phyloP scores from a whole-genome alignment of 2,797 vertebrate species.

The Gymnothorax reevesii region DNA sequence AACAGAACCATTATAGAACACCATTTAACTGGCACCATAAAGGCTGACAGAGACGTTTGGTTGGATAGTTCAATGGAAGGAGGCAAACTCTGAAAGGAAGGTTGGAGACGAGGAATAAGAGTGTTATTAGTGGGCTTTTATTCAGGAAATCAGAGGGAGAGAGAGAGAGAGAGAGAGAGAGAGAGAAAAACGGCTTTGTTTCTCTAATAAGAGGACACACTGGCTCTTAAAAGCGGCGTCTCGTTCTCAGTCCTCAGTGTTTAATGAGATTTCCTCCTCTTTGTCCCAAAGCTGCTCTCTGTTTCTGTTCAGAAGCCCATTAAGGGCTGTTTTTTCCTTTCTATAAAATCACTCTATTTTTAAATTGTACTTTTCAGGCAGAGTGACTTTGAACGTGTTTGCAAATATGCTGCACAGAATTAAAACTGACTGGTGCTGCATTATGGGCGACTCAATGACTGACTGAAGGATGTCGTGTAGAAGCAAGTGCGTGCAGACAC shows the following conservation, averaged over 20 bases:
- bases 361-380: not conserved
- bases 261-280: not conserved
- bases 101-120: not conserved
- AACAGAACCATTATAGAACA: too few species aligned
- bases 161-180: too few species aligned
- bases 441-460: not conserved
- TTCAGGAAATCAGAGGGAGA: not conserved
- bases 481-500: not conserved
- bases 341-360: not conserved
- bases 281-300: too few species aligned
- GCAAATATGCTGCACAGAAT: not conserved
- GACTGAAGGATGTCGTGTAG: not conserved
- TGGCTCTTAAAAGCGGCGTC: not conserved
- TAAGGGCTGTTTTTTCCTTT: not conserved
- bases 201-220: not conserved
- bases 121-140: not conserved
- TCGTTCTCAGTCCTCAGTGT: not conserved
- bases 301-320: too few species aligned
- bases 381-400: not conserved
- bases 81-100: not conserved
- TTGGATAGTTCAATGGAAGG: not conserved
- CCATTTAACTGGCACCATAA: not conserved
- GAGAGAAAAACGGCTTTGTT: not conserved
- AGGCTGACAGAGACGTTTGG: not conserved
- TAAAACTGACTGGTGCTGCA: not conserved